Percentiles rank a stretch among this genome's conserved stretches.
Evolutionary conservation across 2,888 invertebrate species (phyloP).

Genomic region (Caenorhabditis sp.): DNA sequence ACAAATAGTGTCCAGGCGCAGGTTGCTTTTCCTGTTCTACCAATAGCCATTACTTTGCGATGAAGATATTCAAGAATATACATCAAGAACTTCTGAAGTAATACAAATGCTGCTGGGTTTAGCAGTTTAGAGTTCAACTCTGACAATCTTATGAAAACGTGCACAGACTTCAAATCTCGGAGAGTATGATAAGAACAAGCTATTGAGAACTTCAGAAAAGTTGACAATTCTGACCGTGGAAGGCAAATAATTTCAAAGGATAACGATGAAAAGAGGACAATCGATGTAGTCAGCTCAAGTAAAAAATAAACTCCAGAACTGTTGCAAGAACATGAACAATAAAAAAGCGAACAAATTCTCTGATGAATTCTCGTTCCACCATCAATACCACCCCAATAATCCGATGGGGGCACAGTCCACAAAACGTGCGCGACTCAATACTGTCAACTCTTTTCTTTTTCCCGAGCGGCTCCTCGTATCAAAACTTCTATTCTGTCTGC

Average conservation of each 20-base stretch:
- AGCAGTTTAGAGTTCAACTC: too few relatives aligned
- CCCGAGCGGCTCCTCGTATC: conserved; percentile 22
- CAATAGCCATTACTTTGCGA: neutral
- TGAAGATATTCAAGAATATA: neutral
- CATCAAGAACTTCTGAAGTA: neutral
- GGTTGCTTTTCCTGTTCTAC: neutral
- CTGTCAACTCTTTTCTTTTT: conserved; percentile 37
- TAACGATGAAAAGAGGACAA: too few relatives aligned
- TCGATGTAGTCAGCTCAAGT: too few relatives aligned
- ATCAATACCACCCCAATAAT: conserved; percentile 20
- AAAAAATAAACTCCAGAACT: too few relatives aligned
- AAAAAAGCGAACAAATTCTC: neutral
- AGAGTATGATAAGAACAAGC: too few relatives aligned
- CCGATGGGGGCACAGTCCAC: conserved; percentile 8
- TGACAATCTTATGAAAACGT: too few relatives aligned
- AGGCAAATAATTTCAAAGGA: too few relatives aligned
- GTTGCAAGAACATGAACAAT: neutral
- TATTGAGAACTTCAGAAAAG: too few relatives aligned
- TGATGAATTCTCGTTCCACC: neutral
- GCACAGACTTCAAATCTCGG: too few relatives aligned
- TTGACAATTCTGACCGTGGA: too few relatives aligned
- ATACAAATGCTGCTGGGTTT: too few relatives aligned
- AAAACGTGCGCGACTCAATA: conserved; percentile 36
- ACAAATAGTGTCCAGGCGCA: conserved; percentile 33
- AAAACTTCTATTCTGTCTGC: conserved; percentile 34